These are phyloP conservation scores for Nebria ingens DNA, from an alignment of 1,140 invertebrate species.

Conservation along the genomic window DNA sequence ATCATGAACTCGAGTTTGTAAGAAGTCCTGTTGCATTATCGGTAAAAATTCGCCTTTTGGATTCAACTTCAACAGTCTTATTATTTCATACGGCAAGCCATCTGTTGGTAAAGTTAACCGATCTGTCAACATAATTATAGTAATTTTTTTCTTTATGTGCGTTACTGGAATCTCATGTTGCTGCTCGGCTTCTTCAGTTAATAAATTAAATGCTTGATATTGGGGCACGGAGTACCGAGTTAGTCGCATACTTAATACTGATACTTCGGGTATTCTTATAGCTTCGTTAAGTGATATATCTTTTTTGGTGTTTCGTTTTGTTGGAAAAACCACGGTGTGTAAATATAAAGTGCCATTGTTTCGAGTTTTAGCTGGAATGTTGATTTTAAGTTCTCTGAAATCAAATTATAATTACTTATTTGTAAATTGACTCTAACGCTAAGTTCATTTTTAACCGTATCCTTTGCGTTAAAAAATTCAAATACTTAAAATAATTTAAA, in stretches of 20 bases:
- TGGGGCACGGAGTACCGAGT: slow-evolving; percentile 62
- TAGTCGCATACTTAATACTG: slow-evolving; percentile 47
- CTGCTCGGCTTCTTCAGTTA: slow-evolving; percentile 41
- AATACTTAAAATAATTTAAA: slow-evolving; percentile 14
- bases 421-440: no score
- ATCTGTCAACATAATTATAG: slow-evolving; percentile 53
- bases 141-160: slow-evolving; percentile 48
- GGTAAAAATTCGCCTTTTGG: slow-evolving; percentile 65
- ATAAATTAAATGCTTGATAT: slow-evolving; percentile 62
- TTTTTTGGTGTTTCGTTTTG: slow-evolving; percentile 37
- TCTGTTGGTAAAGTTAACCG: slow-evolving; percentile 41
- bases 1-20: slow-evolving; percentile 67
- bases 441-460: slow-evolving; percentile 5
- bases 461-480: neutral
- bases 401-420: no score
- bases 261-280: slow-evolving; percentile 34
- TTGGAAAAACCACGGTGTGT: slow-evolving; percentile 47
- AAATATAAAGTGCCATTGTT: slow-evolving; percentile 68
- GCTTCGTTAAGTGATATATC: slow-evolving; percentile 36
- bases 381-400: slow-evolving; percentile 47
- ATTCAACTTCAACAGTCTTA: slow-evolving; percentile 45
- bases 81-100: slow-evolving; percentile 51
- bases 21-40: slow-evolving; percentile 69
- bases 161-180: slow-evolving; percentile 32
- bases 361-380: slow-evolving; percentile 56